Percentiles rank a stretch among this genome's conserved stretches.
Evolutionary conservation across 2,888 invertebrate genomes (phyloP).

Genomic region (Taphrorychus bicolor): DNA sequence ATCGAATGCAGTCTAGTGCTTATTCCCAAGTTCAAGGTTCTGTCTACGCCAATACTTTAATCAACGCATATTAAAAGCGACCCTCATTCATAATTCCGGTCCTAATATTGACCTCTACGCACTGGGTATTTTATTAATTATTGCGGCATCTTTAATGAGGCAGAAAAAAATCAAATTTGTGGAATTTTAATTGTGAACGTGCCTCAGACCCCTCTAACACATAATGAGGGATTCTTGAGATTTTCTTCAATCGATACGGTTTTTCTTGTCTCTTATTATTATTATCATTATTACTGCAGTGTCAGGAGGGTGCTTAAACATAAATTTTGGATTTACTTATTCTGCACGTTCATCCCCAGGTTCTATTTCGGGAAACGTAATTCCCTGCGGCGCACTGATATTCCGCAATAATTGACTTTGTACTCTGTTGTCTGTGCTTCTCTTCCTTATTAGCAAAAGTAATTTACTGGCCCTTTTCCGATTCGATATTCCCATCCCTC

Average conservation of each 20-base stretch:
- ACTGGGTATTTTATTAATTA: neutral
- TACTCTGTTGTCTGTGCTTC: neutral
- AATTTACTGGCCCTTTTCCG: conserved; percentile 1
- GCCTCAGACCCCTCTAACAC: no score
- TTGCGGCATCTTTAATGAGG: no score
- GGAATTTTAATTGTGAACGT: no score
- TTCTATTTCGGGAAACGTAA: neutral
- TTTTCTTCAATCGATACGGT: neutral
- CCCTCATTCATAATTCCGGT: neutral
- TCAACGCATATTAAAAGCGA: neutral
- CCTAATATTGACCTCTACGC: neutral
- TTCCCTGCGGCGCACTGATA: neutral
- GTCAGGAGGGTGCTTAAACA: neutral
- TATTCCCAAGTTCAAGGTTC: neutral
- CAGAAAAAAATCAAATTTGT: no score
- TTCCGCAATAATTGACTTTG: neutral
- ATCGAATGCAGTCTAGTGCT: no score
- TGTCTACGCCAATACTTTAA: neutral
- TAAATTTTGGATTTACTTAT: neutral
- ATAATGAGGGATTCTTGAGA: neutral
- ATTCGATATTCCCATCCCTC: neutral
- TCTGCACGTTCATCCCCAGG: neutral
- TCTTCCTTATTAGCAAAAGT: neutral
- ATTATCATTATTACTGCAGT: neutral
- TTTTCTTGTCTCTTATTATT: neutral